These are phyloP conservation scores for Rotaria socialis DNA, from an alignment of 2,888 invertebrate species.

Conservation along the genomic window DNA sequence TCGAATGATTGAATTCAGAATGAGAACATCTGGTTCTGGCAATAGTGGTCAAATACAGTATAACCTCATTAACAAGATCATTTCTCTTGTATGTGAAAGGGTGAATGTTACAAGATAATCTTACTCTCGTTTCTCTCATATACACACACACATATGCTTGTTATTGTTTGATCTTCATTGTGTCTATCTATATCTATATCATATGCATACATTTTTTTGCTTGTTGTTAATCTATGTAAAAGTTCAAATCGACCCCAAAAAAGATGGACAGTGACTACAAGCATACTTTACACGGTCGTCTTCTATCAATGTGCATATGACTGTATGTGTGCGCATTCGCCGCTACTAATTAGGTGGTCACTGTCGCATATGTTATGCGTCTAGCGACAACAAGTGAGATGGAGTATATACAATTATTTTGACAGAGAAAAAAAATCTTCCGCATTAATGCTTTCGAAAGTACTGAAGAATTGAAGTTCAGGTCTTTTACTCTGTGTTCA, in stretches of 20 bases:
- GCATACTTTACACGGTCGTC: background rate
- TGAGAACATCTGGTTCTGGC: background rate
- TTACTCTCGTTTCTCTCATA: background rate
- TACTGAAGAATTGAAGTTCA: background rate
- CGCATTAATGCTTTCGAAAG: background rate
- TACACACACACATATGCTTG: background rate
- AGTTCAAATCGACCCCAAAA: background rate
- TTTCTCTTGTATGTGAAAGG: background rate
- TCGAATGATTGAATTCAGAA: conserved; percentile 22
- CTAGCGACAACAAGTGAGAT: background rate
- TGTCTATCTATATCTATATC: background rate
- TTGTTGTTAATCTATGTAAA: background rate
- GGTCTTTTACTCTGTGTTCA: background rate
- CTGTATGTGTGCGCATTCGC: background rate
- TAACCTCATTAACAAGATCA: conserved; percentile 18
- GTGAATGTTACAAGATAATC: conserved; percentile 17
- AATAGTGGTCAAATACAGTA: background rate
- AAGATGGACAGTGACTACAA: background rate
- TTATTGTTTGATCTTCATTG: conserved; percentile 4
- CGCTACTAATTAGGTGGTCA: background rate
- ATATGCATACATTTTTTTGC: conserved; percentile 5
- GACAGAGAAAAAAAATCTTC: background rate
- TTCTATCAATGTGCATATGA: background rate
- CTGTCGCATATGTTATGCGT: background rate
- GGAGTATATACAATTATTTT: conserved; percentile 1